phyloP scores from a whole-genome alignment of 2,797 vertebrate genomes.

The Pantherophis alleghaniensis region DNA sequence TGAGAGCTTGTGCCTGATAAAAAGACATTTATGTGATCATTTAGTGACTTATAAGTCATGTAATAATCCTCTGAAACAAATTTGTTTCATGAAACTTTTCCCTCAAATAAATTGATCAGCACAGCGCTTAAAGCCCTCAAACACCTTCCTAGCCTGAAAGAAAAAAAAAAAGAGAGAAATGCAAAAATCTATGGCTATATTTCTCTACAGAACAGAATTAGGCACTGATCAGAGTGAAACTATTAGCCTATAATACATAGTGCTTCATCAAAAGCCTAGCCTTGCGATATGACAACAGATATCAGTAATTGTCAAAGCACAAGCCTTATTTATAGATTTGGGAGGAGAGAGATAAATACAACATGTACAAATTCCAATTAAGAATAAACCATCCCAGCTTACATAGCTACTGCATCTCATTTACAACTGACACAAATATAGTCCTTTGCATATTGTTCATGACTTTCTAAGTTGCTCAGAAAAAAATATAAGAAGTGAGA shows the following conservation, averaged over 20 bases:
- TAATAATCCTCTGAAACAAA: background rate
- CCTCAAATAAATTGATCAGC: background rate
- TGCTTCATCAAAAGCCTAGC: conserved; percentile 64
- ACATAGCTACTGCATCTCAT: conserved; percentile 48
- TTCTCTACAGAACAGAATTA: conserved; percentile 48
- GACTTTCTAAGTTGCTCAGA: conserved; percentile 23
- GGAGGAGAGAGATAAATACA: conserved; percentile 58
- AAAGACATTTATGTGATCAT: background rate
- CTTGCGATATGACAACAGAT: conserved; percentile 62
- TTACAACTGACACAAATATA: conserved; percentile 41
- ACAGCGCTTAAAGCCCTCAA: background rate
- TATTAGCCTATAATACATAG: conserved; percentile 56
- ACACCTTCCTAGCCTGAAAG: background rate
- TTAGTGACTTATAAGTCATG: background rate
- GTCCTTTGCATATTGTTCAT: conserved; percentile 25
- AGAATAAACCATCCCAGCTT: conserved; percentile 55
- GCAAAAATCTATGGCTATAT: conserved; percentile 36
- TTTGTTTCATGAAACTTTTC: background rate
- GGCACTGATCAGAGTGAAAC: conserved; percentile 52
- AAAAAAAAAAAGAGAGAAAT: background rate
- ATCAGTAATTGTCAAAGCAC: conserved; percentile 62
- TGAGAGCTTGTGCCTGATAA: background rate
- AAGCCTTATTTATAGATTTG: conserved; percentile 65
- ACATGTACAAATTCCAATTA: conserved; percentile 64
- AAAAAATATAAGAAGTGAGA: background rate